Evolutionary conservation across 2,888 invertebrate genomes (phyloP).

Genomic region (Ichneumon xanthorius): DNA sequence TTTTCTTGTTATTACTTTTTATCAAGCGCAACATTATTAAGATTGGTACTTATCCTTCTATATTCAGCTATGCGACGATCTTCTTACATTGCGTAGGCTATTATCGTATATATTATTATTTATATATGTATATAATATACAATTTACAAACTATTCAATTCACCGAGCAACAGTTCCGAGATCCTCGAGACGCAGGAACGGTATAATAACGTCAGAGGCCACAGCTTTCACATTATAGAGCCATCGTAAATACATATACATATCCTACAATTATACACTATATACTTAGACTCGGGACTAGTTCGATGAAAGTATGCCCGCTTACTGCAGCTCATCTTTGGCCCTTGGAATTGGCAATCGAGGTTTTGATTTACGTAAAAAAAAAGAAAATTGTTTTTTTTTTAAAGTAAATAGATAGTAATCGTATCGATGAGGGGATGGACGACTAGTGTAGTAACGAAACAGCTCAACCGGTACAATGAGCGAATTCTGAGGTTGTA

Average conservation of each 20-base stretch:
- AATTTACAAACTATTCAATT: conserved; percentile 78
- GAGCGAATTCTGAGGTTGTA: not conserved
- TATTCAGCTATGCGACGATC: conserved; percentile 69
- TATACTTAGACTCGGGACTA: conserved; percentile 33
- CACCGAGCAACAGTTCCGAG: conserved; percentile 78
- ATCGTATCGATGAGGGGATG: not conserved
- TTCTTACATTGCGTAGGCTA: conserved; percentile 66
- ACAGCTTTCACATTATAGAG: conserved; percentile 25
- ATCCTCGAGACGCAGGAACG: conserved; percentile 26
- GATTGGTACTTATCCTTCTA: conserved; percentile 67
- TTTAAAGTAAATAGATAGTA: not conserved
- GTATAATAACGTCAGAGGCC: conserved; percentile 19
- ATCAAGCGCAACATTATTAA: conserved; percentile 50
- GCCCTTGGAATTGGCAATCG: conserved; percentile 51
- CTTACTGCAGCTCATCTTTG: conserved; percentile 36
- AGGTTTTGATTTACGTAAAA: not conserved
- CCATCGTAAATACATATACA: conserved; percentile 50
- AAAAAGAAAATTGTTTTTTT: not conserved
- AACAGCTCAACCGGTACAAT: conserved; percentile 18
- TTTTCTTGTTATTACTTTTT: conserved; percentile 13
- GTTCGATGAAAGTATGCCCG: conserved; percentile 28
- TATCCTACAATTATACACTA: conserved; percentile 69
- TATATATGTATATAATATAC: conserved; percentile 72
- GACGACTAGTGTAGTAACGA: conserved; percentile 48
- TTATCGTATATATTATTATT: conserved; percentile 68